Conservation (phyloP, 2,888 invertebrate species). For the Hecatera dysodea region DNA sequence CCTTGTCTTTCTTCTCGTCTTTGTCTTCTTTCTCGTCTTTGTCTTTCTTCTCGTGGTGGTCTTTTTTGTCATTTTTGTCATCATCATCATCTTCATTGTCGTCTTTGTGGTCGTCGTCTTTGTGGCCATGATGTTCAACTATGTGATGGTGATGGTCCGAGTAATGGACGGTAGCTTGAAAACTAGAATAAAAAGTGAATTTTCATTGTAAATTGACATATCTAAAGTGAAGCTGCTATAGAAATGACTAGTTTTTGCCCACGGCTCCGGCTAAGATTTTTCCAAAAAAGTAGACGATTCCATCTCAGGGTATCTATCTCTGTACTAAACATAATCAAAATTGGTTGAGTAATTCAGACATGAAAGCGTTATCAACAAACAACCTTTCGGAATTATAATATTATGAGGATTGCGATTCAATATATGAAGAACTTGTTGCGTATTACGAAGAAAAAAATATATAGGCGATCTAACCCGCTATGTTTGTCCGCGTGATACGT, state of each 20-base stretch:
- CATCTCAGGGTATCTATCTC: no score
- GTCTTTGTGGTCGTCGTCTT: conserved; percentile 36
- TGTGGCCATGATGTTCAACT: conserved; percentile 51
- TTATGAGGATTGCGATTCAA: no score
- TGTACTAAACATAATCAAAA: no score
- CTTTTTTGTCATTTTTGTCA: conserved; percentile 37
- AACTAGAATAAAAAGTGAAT: conserved; percentile 54
- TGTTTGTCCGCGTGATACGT: conserved; percentile 89
- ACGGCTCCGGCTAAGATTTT: no score
- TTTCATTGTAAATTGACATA: neutral
- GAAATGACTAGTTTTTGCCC: no score
- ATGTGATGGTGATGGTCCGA: conserved; percentile 66
- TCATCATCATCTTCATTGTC: conserved; percentile 27
- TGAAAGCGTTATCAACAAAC: no score
- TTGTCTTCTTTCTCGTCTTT: conserved; percentile 12
- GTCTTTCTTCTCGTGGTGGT: conserved; percentile 30
- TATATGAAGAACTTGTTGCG: no score
- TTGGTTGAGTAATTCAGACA: no score
- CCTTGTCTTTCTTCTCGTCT: conserved; percentile 19
- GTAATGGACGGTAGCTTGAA: conserved; percentile 70
- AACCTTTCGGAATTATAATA: no score
- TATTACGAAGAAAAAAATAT: no score
- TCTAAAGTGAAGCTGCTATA: neutral
- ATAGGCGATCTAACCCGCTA: conserved; percentile 79
- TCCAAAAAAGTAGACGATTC: no score